Evolutionary conservation across 2,888 invertebrate genomes (phyloP).

Genomic region (Eupithecia pulchellata): DNA sequence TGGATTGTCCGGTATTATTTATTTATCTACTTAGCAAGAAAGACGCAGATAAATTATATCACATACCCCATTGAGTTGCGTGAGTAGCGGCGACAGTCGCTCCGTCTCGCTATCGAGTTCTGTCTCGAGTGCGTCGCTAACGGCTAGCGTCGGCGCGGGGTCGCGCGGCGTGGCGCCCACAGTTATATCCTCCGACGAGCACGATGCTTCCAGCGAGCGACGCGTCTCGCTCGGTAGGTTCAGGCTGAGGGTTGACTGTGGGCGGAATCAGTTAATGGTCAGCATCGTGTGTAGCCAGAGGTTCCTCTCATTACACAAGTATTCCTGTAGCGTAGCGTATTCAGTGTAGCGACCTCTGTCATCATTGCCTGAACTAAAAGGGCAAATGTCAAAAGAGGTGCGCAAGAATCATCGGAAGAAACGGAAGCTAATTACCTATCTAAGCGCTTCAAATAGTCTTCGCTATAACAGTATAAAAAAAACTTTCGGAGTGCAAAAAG

Average conservation of each 20-base stretch:
- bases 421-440: no score
- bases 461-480: no score
- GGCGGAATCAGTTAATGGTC: not conserved
- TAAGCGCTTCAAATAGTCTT: no score
- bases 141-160: conserved; percentile 90
- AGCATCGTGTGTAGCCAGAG: no score
- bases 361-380: no score
- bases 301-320: no score
- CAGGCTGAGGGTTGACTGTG: conserved; percentile 69
- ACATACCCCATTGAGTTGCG: conserved; percentile 65
- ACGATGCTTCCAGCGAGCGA: conserved; percentile 50
- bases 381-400: no score
- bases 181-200: conserved; percentile 53
- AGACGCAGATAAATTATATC: not conserved
- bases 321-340: no score
- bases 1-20: no score
- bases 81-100: conserved; percentile 90
- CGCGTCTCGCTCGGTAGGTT: conserved; percentile 57
- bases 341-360: no score
- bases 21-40: not conserved
- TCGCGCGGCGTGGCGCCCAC: conserved; percentile 64
- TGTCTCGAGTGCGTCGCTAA: conserved; percentile 12
- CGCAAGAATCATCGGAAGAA: no score
- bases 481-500: no score
- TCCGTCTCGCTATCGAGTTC: conserved; percentile 91